Evolutionary conservation across 2,113 vertebrate species (phyloP), one percentile per base, ranked within the genome.

Genomic region (Pica pica): DNA sequence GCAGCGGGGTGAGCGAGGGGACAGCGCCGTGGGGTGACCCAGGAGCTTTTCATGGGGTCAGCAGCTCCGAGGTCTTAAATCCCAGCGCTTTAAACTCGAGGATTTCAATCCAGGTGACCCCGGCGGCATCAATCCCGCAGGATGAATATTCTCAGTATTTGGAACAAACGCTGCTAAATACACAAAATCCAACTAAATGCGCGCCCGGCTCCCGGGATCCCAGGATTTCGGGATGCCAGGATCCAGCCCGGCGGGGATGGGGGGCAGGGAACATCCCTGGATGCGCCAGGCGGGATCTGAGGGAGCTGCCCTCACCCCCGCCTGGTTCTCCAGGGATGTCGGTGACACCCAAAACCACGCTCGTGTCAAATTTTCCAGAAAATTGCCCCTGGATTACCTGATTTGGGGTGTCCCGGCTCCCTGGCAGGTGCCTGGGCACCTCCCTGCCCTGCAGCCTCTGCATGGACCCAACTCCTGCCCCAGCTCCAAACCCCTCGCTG

Each of bases 1-100:
- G 63, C 47, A 65, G 28, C 35, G 93, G 61, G 49, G 39, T 68
- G 87, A 64, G 39, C 9, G 3, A 69, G 42, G 63, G 67, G 89
- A 56, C 4, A 1, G 61, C 69, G 23, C 37, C 1, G 1, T 13
- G 61, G 75, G 81, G 69, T 7, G 17, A 69, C 14, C 24, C 11
- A 0, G 28, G 44, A 49, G 28, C 14, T 2, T 0, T 24, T 35
- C 24, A 47, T 7, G 42, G 24, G 53, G 37, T 63, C 18, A 1
- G 13, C 50, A 60, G 55, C 50, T 65, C 1, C 6, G 13, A 52
- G 47, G 11, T 60, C n/a, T 16, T 2, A 1, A 22, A 23, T 15
- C 13, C 33, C 33, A 57, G 56, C 13, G 4, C 21, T 9, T 4
- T 2, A 57, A 23, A 22, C 7, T 2, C 55, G 17, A 2, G 0